Evolutionary conservation across 2,888 invertebrate species (phyloP).

Genomic region (Aleiodes leptofemur): DNA sequence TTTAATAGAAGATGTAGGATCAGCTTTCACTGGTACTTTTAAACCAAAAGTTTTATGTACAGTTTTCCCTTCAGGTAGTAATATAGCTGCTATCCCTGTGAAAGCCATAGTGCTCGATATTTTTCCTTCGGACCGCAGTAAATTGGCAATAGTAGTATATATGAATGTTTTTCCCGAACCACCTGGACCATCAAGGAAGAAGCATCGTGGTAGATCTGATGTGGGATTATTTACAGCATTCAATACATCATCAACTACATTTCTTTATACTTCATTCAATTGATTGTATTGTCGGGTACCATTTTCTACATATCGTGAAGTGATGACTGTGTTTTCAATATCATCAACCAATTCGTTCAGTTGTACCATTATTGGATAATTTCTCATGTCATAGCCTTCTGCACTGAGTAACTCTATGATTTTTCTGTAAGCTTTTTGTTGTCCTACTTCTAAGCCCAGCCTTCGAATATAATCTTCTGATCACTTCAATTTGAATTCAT

Average conservation of each 20-base stretch:
- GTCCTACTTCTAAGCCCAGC: constrained; percentile 9
- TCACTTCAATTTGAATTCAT: constrained; percentile 49
- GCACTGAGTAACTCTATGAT: constrained; percentile 35
- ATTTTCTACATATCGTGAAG: constrained; percentile 26
- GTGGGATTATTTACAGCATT: constrained; percentile 53
- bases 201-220: not conserved
- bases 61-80: too few relatives aligned
- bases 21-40: too few relatives aligned
- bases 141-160: not conserved
- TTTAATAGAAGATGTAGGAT: too few relatives aligned
- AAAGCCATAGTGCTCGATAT: constrained; percentile 34
- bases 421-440: constrained; percentile 39
- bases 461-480: constrained; percentile 45
- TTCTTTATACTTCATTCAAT: constrained; percentile 52
- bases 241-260: constrained; percentile 63
- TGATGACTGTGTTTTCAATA: not conserved
- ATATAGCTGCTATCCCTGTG: constrained; percentile 58
- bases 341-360: constrained; percentile 32
- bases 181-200: constrained; percentile 30
- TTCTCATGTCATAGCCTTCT: constrained; percentile 34
- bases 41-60: too few relatives aligned
- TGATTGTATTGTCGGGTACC: constrained; percentile 28
- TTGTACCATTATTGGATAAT: constrained; percentile 39
- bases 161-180: not conserved
- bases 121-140: not conserved